Conservation (phyloP, 2,113 vertebrate species). For the Cyprinodon tularosa region DNA sequence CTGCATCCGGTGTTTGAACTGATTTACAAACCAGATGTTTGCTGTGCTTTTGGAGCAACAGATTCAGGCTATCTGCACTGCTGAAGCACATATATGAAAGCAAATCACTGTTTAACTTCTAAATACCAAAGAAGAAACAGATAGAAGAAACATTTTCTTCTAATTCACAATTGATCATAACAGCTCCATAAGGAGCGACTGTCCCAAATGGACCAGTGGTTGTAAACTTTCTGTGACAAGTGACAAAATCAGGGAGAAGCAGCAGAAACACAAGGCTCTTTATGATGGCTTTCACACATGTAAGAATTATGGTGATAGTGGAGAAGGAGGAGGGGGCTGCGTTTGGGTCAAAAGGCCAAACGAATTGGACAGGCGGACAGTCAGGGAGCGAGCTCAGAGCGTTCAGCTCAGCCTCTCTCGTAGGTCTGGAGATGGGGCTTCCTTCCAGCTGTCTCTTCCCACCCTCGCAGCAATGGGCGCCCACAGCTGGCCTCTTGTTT, state of each 20-base stretch:
- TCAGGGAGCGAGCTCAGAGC: slow-evolving; percentile 38
- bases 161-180: neutral
- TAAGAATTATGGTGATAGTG: slow-evolving; percentile 33
- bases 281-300: slow-evolving; percentile 53
- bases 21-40: slow-evolving; percentile 80
- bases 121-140: slow-evolving; percentile 21
- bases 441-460: slow-evolving; percentile 88
- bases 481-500: slow-evolving; percentile 82
- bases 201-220: slow-evolving; percentile 2
- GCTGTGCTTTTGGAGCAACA: slow-evolving; percentile 48
- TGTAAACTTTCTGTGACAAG: slow-evolving; percentile 27
- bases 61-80: slow-evolving; percentile 53
- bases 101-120: slow-evolving; percentile 33
- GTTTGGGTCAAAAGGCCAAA: slow-evolving; percentile 68
- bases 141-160: slow-evolving; percentile 7
- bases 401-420: slow-evolving; percentile 58
- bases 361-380: slow-evolving; percentile 50
- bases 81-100: slow-evolving; percentile 43
- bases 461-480: slow-evolving; percentile 69
- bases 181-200: neutral
- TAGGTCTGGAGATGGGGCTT: slow-evolving; percentile 80
- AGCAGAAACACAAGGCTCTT: slow-evolving; percentile 20
- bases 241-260: neutral
- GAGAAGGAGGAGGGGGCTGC: slow-evolving; percentile 13
- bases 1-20: slow-evolving; percentile 76